phyloP scores from a whole-genome alignment of 1,140 invertebrate species.

The Dendrolimus punctatus region DNA sequence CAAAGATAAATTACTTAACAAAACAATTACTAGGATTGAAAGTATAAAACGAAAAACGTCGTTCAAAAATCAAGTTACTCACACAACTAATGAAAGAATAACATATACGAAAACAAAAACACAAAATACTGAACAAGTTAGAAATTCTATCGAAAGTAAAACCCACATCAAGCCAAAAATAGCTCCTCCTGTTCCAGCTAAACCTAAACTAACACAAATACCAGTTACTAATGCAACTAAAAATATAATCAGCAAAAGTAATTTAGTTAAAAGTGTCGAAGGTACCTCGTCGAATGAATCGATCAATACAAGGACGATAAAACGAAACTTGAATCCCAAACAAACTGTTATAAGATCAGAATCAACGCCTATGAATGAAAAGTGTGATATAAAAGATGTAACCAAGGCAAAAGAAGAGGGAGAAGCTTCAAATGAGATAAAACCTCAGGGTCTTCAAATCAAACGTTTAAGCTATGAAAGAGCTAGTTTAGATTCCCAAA shows the following conservation, averaged over 20 bases:
- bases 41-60: constrained; percentile 42
- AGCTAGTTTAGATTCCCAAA: constrained; percentile 64
- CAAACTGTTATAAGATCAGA: constrained; percentile 30
- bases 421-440: constrained; percentile 13
- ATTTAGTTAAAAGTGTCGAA: constrained; percentile 26
- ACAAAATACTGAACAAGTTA: constrained; percentile 1
- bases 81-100: constrained; percentile 12
- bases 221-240: constrained; percentile 24
- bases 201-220: constrained; percentile 55
- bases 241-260: constrained; percentile 23
- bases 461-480: constrained; percentile 66
- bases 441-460: constrained; percentile 49
- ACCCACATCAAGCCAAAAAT: constrained; percentile 37
- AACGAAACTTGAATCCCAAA: constrained; percentile 35
- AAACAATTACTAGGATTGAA: constrained; percentile 39
- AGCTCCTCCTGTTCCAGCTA: constrained; percentile 61
- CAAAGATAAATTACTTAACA: constrained; percentile 28
- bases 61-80: constrained; percentile 23
- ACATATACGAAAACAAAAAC: constrained; percentile 19
- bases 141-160: constrained; percentile 13
- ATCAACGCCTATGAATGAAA: constrained; percentile 31
- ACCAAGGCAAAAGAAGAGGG: constrained; percentile 12
- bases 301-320: constrained; percentile 34
- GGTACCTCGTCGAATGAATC: constrained; percentile 36
- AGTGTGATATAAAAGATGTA: constrained; percentile 8